Conservation (phyloP, 2,888 invertebrate genomes). For the Tetramorium bicarinatum region DNA sequence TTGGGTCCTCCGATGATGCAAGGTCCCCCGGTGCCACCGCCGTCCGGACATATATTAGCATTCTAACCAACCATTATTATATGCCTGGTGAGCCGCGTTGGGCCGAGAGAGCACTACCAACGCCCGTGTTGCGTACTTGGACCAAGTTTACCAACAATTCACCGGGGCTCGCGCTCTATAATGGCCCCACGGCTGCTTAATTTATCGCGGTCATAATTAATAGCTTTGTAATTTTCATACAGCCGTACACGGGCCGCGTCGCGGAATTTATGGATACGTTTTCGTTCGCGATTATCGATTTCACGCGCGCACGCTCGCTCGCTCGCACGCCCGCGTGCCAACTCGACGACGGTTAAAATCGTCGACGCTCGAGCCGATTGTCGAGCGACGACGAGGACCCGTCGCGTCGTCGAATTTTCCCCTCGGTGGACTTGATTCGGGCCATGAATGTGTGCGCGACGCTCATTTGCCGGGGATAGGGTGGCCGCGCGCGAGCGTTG, state of each 20-base stretch:
- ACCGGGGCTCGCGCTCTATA: conserved; percentile 85
- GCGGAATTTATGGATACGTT: conserved; percentile 82
- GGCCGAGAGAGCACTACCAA: conserved; percentile 80
- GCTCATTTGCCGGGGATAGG: not conserved
- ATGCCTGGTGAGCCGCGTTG: conserved; percentile 85
- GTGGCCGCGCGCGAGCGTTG: conserved; percentile 25
- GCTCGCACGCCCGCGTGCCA: conserved; percentile 25
- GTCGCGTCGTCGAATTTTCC: conserved; percentile 39
- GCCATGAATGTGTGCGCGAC: not conserved
- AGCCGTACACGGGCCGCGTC: conserved; percentile 79
- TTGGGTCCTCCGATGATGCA: conserved; percentile 86
- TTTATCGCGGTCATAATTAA: conserved; percentile 86
- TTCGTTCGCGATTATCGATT: conserved; percentile 81
- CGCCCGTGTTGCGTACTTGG: conserved; percentile 85
- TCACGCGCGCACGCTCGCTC: conserved; percentile 54
- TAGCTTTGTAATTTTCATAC: conserved; percentile 87
- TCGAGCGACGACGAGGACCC: conserved; percentile 13
- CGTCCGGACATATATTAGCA: conserved; percentile 86
- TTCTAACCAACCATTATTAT: conserved; percentile 86
- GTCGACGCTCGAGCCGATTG: conserved; percentile 35
- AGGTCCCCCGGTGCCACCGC: conserved; percentile 85
- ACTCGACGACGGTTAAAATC: conserved; percentile 35
- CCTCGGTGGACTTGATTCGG: not conserved
- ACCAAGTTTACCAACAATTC: conserved; percentile 87
- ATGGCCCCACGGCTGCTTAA: conserved; percentile 86